Base-by-base conservation (phyloP, 1,140 invertebrate species). In the Aricia agestis region DNA sequence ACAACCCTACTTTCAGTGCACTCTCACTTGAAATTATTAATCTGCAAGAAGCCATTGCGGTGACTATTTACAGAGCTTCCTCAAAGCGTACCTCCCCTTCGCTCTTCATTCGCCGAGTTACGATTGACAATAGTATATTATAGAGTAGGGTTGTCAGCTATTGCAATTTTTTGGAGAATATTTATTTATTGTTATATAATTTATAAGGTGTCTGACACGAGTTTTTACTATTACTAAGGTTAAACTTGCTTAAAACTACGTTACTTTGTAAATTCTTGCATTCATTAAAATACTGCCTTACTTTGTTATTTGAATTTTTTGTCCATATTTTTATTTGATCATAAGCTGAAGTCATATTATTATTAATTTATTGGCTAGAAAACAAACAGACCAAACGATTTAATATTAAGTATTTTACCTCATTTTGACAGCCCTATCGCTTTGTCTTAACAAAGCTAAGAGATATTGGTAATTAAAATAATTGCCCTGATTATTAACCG, bases 391-490 rank as follows among this genome's bases (percentile, higher is more conserved):
- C 0, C 25, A 25, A 25, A 25, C 25, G 1, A 25, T 36, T 36
- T 36, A 36, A 36, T 36, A 36, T 36, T n/a, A n/a, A 36, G 2
- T 6, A 7, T 7, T 36, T 36, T 36, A 36, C 25, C 0, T 25
- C 25, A 4, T 36, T 7, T 19, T 65, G 7, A 17, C 25, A 89
- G 58, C 88, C 88, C 85, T 90, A 78, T 42, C 17, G 18, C 32
- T 69, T 72, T 76, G 81, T 82, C 71, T 72, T 79, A 76, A 78
- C 77, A 75, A 79, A 79, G 66, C 76, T 70, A 70, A 81, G 74
- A 89, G 85, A 89, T 84, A 82, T 88, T 85, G 83, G 88, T 90
- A 90, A 90, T n/a, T n/a, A 90, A 88, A 90, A 90, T 36, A 36
- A 36, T 88, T 90, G 88, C 81, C 81, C 82, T 90, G 86, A 89